Evolutionary conservation across 2,888 invertebrate species (phyloP).

Genomic region (Andrena trimmerana): DNA sequence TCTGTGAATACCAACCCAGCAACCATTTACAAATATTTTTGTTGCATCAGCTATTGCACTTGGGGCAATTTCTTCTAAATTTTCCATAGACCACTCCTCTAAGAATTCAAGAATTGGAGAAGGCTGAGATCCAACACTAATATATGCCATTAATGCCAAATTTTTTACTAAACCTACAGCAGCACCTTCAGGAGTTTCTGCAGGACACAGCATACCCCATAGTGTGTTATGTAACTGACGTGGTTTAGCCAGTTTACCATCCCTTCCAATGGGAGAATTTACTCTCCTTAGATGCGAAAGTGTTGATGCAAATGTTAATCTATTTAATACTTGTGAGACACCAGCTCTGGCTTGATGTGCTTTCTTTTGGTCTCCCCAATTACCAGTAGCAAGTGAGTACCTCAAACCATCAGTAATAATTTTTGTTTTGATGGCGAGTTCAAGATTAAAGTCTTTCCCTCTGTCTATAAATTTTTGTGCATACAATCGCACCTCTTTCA

Average conservation of each 20-base stretch:
- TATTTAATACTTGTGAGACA: constrained; percentile 98
- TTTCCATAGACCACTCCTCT: constrained; percentile 99
- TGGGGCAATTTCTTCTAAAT: constrained; percentile 99
- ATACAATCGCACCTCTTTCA: constrained; percentile 99
- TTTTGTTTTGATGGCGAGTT: constrained; percentile 98
- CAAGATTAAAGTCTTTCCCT: constrained; percentile 99
- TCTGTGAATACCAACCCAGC: constrained; percentile 99
- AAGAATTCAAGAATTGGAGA: constrained; percentile 99
- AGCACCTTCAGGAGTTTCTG: constrained; percentile 99
- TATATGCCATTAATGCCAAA: constrained; percentile 99
- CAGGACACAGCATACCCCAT: constrained; percentile 99
- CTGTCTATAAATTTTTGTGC: constrained; percentile 99
- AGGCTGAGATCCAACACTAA: constrained; percentile 99
- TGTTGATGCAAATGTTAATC: constrained; percentile 99
- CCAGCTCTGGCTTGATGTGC: constrained; percentile 99
- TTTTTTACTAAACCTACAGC: constrained; percentile 99
- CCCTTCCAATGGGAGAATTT: constrained; percentile 99
- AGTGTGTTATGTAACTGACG: constrained; percentile 99
- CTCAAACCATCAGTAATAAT: constrained; percentile 99
- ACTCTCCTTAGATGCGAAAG: constrained; percentile 98
- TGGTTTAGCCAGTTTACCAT: constrained; percentile 99
- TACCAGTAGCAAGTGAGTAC: constrained; percentile 99
- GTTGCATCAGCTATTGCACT: constrained; percentile 99
- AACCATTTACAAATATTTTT: constrained; percentile 99
- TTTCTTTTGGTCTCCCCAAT: constrained; percentile 99